A percentile compares a stretch with the other conserved stretches of the same genome.
These are phyloP conservation scores for Augiades crinisus DNA, from an alignment of 2,888 invertebrate genomes.

Conservation along the genomic window DNA sequence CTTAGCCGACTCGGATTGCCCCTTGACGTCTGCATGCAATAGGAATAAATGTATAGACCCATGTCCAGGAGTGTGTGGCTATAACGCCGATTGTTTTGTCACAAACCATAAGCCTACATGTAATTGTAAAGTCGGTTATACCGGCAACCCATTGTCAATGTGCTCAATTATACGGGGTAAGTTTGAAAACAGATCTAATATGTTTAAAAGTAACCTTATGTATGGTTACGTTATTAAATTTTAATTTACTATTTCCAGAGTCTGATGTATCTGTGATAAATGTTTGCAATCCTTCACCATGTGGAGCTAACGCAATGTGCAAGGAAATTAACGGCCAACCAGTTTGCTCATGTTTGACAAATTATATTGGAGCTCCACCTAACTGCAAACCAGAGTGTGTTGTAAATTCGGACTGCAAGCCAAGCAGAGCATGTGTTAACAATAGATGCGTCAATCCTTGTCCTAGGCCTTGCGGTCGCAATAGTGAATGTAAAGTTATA, in stretches of 20 bases:
- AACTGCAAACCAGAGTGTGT: slow-evolving; percentile 84
- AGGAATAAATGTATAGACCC: slow-evolving; percentile 85
- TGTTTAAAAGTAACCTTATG: neutral
- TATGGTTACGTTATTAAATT: neutral
- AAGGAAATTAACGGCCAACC: slow-evolving; percentile 86
- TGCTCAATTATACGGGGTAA: slow-evolving; percentile 64
- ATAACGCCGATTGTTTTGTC: slow-evolving; percentile 84
- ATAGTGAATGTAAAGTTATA: slow-evolving; percentile 85
- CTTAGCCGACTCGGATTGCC: slow-evolving; percentile 84
- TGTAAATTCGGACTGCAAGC: slow-evolving; percentile 84
- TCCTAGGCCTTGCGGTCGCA: slow-evolving; percentile 84
- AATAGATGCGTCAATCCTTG: slow-evolving; percentile 87
- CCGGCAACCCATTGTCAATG: slow-evolving; percentile 84
- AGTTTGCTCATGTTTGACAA: slow-evolving; percentile 86
- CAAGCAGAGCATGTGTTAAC: slow-evolving; percentile 84
- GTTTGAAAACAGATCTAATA: slow-evolving; percentile 28
- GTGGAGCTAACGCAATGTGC: slow-evolving; percentile 88
- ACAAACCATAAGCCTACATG: slow-evolving; percentile 85
- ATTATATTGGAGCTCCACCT: slow-evolving; percentile 85
- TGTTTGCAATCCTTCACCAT: slow-evolving; percentile 88
- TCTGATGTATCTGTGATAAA: slow-evolving; percentile 58
- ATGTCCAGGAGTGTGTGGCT: slow-evolving; percentile 86
- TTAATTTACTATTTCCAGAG: slow-evolving; percentile 44
- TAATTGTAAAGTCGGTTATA: slow-evolving; percentile 81
- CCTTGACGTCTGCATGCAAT: slow-evolving; percentile 83